Percentiles rank a stretch among this genome's conserved stretches.
phyloP scores from a whole-genome alignment of 2,113 vertebrate species.

The Xiphorhynchus elegans region DNA sequence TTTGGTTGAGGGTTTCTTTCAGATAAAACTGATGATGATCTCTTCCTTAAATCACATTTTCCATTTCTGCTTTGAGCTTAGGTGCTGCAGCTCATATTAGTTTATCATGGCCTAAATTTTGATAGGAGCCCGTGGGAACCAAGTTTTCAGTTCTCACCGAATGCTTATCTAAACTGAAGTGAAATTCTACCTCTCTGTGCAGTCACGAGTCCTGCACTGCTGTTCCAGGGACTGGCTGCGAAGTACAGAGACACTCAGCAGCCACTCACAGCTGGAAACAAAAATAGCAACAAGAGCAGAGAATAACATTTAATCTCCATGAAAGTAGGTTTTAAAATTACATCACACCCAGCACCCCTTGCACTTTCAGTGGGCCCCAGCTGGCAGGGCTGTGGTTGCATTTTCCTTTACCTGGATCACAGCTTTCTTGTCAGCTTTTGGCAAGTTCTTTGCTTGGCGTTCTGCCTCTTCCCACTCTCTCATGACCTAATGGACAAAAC shows the following conservation, averaged over 20 bases:
- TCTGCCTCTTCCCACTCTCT: constrained; percentile 99
- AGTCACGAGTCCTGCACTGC: background rate
- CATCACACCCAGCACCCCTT: background rate
- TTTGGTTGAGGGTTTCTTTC: background rate
- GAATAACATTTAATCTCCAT: background rate
- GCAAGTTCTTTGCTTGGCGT: constrained; percentile 93
- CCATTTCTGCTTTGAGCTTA: background rate
- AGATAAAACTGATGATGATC: background rate
- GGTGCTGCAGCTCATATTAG: background rate
- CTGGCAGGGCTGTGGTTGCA: background rate
- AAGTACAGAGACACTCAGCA: background rate
- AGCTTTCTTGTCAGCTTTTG: constrained; percentile 94
- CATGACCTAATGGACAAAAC: constrained; percentile 86
- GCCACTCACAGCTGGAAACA: background rate
- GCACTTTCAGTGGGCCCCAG: background rate
- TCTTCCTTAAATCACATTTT: background rate
- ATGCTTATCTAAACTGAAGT: background rate
- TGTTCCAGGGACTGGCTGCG: background rate
- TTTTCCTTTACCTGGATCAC: constrained; percentile 90
- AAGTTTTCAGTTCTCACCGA: background rate
- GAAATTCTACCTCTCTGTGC: background rate
- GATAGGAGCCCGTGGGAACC: background rate
- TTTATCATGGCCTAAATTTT: background rate
- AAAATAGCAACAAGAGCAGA: background rate
- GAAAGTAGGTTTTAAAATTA: background rate